Evolutionary conservation across 2,888 invertebrate genomes (phyloP), one percentile per base, ranked within the genome.

Genomic region (Philhelius pedissequus): DNA sequence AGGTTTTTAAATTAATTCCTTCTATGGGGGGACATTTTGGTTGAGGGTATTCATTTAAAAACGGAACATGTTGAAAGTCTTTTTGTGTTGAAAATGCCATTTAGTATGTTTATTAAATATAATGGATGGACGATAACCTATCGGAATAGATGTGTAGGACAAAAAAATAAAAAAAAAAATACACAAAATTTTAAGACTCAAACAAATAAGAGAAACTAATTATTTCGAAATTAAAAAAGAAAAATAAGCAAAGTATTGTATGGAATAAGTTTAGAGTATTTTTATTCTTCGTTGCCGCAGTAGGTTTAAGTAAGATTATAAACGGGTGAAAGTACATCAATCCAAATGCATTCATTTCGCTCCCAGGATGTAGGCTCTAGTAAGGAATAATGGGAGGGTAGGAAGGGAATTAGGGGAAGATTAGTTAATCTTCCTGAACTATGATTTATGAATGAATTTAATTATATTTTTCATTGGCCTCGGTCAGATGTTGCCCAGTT

Each of bases 41-140:
- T 0, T 89, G 87, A 4, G 76, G 20, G 0, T 56, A 60, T 60
- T 90, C 89, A 77, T 89, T 90, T 87, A 87, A 87, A 68, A 90
- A 91, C 1, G 89, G 89, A 9, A 91, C 87, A 71, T 90, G 87
- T 43, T 91, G 89, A 75, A 91, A 90, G 45, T 89, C 89, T 76
- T 89, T 90, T 86, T 91, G 91, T 20, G 91, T 91, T 32, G 91
- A 90, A 86, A 88, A 91, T 48, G 91, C 91, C 91, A 91, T 91
- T 71, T 32, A 6, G 13, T 38, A 50, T 13, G 56, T 22, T 30
- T 20, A 8, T 8, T 8, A 35, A 13, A 8, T 13, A 20, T 8
- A 20, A 9, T 4, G 7, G 7, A 20, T 18, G 3, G 4, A n/a
- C n/a, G n/a, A n/a, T n/a, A n/a, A n/a, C n/a, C n/a, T n/a, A n/a